These are phyloP conservation scores for Bombylius discolor DNA, from an alignment of 2,888 invertebrate genomes.

Conservation along the genomic window DNA sequence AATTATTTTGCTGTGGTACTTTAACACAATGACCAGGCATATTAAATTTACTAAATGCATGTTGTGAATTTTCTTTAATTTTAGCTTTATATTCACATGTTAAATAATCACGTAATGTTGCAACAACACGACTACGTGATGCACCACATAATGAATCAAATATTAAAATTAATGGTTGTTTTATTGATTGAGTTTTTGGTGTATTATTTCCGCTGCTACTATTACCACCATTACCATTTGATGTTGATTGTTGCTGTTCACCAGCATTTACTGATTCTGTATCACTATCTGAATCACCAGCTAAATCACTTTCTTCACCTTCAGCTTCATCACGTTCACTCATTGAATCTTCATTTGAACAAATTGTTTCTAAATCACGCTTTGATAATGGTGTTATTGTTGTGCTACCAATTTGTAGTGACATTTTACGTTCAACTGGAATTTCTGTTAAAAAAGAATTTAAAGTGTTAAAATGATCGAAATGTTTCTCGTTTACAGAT, in stretches of 20 bases:
- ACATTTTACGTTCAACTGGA: conserved; percentile 38
- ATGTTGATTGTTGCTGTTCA: conserved; percentile 2
- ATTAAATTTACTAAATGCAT: conserved; percentile 59
- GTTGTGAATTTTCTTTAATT: conserved; percentile 43
- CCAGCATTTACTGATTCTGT: conserved; percentile 19
- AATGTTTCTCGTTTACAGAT: not conserved
- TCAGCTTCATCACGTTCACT: conserved; percentile 67
- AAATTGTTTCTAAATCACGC: conserved; percentile 45
- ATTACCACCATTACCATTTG: conserved; percentile 6
- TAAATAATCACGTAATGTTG: conserved; percentile 81
- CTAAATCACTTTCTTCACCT: conserved; percentile 64
- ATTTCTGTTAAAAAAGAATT: conserved; percentile 14
- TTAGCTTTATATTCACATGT: conserved; percentile 74
- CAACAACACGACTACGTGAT: conserved; percentile 69
- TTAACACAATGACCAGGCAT: conserved; percentile 79
- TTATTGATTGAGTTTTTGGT: conserved; percentile 18
- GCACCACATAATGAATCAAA: conserved; percentile 87
- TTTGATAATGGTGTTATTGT: conserved; percentile 44
- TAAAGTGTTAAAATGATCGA: not conserved
- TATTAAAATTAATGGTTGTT: conserved; percentile 74
- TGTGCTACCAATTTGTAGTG: conserved; percentile 54
- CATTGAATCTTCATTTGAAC: conserved; percentile 54
- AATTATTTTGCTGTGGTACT: conserved; percentile 96
- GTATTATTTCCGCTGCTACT: conserved; percentile 33
- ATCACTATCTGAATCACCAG: conserved; percentile 36